These are phyloP conservation scores for Gorsachius magnificus DNA, from an alignment of 2,797 vertebrate species.

Conservation along the genomic window DNA sequence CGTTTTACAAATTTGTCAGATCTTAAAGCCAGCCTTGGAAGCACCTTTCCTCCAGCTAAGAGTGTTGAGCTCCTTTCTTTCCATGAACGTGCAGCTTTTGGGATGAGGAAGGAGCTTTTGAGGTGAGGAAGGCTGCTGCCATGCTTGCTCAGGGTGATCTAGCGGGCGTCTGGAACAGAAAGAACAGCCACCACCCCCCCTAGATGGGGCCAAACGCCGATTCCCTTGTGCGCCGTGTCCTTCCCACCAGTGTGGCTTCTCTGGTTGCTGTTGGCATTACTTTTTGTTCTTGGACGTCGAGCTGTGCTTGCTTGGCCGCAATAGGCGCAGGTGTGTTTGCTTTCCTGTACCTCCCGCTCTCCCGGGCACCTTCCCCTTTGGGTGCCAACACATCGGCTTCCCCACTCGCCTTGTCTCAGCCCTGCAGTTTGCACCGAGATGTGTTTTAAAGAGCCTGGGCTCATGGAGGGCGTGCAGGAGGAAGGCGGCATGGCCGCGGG, in stretches of 20 bases:
- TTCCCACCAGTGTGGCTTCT: background rate
- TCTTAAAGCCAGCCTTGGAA: background rate
- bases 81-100: background rate
- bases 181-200: background rate
- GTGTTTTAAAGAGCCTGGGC: background rate
- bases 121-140: background rate
- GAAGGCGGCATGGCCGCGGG: rapidly evolving
- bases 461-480: background rate
- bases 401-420: rapidly evolving
- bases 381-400: background rate
- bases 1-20: background rate
- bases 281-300: rapidly evolving
- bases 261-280: rapidly evolving
- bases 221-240: background rate
- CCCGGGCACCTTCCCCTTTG: background rate
- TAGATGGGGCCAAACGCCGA: rapidly evolving
- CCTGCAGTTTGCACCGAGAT: background rate
- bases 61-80: background rate
- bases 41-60: rapidly evolving
- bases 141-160: background rate
- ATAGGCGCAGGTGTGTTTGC: background rate
- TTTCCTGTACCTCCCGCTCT: background rate
- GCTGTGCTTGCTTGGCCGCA: background rate
- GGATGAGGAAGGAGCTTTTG: background rate
- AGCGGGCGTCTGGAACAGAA: rapidly evolving